phyloP scores from a whole-genome alignment of 1,140 invertebrate species.

The Triops longicaudatus region DNA sequence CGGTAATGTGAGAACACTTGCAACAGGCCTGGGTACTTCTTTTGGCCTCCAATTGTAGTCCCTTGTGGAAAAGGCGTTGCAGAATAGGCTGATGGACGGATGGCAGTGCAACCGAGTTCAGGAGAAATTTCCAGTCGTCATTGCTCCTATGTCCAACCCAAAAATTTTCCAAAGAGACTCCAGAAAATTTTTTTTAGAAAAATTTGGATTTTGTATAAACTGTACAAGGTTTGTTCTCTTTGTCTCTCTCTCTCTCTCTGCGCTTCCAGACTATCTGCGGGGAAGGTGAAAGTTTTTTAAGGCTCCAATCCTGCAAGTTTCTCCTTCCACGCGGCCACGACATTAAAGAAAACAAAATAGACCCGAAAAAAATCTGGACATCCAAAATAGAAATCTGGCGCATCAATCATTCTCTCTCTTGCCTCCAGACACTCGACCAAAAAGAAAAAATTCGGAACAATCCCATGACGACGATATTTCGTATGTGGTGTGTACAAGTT shows the following conservation, averaged over 20 bases:
- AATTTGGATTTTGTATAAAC: not conserved
- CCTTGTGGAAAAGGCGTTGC: not conserved
- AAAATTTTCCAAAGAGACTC: not conserved
- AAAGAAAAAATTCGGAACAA: not conserved
- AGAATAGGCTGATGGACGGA: not conserved
- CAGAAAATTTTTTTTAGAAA: not conserved
- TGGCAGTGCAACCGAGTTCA: not conserved
- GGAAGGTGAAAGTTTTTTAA: not conserved
- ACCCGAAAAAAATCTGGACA: not conserved
- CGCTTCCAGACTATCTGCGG: too few relatives aligned
- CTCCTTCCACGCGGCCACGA: not conserved
- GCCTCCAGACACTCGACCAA: not conserved
- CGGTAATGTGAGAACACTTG: not conserved
- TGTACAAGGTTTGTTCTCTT: not conserved
- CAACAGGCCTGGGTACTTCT: not conserved
- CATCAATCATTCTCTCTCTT: not conserved
- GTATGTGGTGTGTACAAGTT: not conserved
- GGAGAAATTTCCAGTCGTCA: not conserved
- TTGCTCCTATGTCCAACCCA: not conserved
- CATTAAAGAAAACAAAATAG: slow-evolving; percentile 7
- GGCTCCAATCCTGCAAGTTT: not conserved
- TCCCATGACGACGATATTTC: not conserved
- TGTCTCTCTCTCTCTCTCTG: not conserved
- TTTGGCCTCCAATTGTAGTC: not conserved
- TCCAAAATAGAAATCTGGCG: slow-evolving; percentile 11